phyloP scores from a whole-genome alignment of 2,888 invertebrate genomes.

The Polyommatus icarus region DNA sequence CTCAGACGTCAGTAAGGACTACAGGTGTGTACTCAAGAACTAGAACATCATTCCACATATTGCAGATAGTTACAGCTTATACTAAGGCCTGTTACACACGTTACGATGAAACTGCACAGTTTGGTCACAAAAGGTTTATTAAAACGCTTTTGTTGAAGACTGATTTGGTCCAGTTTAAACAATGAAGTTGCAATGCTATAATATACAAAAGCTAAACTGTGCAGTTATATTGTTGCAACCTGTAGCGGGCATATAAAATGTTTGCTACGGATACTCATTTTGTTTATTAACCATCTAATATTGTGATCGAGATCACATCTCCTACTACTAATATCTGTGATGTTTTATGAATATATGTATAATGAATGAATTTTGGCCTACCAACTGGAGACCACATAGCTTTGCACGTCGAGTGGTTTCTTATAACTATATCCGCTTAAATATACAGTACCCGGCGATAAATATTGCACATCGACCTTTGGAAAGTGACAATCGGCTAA shows the following conservation, averaged over 20 bases:
- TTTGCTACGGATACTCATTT: constrained; percentile 36
- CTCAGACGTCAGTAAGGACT: constrained; percentile 78
- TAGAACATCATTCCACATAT: constrained; percentile 50
- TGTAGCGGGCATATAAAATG: constrained; percentile 29
- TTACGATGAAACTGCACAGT: not conserved
- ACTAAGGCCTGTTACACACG: not conserved
- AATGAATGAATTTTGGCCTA: constrained; percentile 60
- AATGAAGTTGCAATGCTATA: too few species aligned
- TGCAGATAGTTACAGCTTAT: constrained; percentile 39
- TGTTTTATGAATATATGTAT: constrained; percentile 58
- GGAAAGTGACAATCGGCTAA: too few species aligned
- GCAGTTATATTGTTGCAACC: not conserved
- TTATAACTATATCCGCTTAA: constrained; percentile 18
- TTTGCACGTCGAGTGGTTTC: constrained; percentile 46
- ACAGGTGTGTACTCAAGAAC: constrained; percentile 80
- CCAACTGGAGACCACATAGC: constrained; percentile 61
- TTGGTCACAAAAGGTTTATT: not conserved
- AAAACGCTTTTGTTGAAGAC: too few species aligned
- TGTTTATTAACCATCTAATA: constrained; percentile 47
- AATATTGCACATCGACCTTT: too few species aligned
- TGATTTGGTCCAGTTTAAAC: too few species aligned
- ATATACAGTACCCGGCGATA: too few species aligned
- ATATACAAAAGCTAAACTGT: not conserved
- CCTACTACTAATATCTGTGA: constrained; percentile 75
- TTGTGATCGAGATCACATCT: constrained; percentile 67